These are phyloP conservation scores for Hoplostethus mediterraneus DNA, from an alignment of 2,797 vertebrate species.

Conservation along the genomic window DNA sequence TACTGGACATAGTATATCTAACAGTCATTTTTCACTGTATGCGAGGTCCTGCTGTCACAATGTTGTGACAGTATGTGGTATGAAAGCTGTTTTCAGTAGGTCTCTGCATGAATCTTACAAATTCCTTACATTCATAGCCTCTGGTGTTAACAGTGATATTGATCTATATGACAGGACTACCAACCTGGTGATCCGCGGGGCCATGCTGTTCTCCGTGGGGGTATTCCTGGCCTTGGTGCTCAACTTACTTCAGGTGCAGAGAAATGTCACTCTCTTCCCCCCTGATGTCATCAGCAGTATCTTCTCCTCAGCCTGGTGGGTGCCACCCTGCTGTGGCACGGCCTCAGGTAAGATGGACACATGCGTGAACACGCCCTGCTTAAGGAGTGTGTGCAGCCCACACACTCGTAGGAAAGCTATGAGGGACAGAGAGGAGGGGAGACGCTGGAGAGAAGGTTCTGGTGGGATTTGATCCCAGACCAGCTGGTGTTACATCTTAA, in stretches of 20 bases:
- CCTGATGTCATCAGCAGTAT: conserved; percentile 95
- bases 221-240: conserved; percentile 94
- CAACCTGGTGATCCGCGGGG: conserved; percentile 91
- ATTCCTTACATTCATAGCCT: too few relatives aligned
- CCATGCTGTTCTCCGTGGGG: conserved; percentile 93
- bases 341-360: conserved; percentile 87
- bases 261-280: conserved; percentile 95
- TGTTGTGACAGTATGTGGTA: too few relatives aligned
- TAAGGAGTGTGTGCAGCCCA: too few relatives aligned
- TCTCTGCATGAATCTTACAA: too few relatives aligned
- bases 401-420: background rate
- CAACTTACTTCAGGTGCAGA: conserved; percentile 96
- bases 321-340: conserved; percentile 94
- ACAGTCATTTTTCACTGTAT: too few relatives aligned
- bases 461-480: too few relatives aligned
- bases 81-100: too few relatives aligned
- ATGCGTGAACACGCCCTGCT: background rate
- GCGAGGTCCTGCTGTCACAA: too few relatives aligned
- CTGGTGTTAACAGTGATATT: background rate
- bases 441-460: too few relatives aligned
- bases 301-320: conserved; percentile 98
- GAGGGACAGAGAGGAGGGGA: background rate
- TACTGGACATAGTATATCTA: too few relatives aligned
- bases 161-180: conserved; percentile 70
- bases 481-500: too few relatives aligned